Conservation (phyloP, 2,113 vertebrate species). For the Petaurus breviceps region DNA sequence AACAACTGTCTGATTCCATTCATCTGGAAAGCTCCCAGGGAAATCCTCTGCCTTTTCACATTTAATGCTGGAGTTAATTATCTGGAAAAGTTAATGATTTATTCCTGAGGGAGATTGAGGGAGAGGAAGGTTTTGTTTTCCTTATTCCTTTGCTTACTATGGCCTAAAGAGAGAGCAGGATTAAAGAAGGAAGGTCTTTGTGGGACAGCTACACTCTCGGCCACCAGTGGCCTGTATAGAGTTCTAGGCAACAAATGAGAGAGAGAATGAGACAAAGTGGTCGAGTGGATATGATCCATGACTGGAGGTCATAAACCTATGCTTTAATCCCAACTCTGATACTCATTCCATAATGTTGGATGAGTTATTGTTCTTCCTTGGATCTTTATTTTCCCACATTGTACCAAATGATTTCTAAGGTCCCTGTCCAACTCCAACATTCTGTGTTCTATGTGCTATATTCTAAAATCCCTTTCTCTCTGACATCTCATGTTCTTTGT, state of each 20-base stretch:
- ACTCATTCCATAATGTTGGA: neutral
- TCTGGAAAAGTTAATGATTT: conserved; percentile 13
- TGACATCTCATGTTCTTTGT: neutral
- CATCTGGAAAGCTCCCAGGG: neutral
- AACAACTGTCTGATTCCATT: conserved; percentile 5
- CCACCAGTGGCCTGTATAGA: neutral
- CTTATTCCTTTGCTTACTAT: neutral
- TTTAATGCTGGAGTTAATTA: neutral
- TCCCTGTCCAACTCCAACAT: neutral
- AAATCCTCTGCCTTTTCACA: neutral
- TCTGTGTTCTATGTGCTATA: neutral
- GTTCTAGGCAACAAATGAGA: neutral
- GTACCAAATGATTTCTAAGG: neutral
- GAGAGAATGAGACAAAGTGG: neutral
- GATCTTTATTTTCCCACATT: neutral
- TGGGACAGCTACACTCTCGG: neutral
- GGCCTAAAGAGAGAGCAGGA: neutral
- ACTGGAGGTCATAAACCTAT: neutral
- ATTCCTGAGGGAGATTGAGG: neutral
- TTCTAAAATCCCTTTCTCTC: neutral
- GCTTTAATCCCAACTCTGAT: neutral
- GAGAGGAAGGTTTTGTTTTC: neutral
- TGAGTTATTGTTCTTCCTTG: neutral
- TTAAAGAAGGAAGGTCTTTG: neutral
- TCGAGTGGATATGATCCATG: neutral